phyloP scores from a whole-genome alignment of 1,140 invertebrate genomes.

The Drosophila grimshawi region DNA sequence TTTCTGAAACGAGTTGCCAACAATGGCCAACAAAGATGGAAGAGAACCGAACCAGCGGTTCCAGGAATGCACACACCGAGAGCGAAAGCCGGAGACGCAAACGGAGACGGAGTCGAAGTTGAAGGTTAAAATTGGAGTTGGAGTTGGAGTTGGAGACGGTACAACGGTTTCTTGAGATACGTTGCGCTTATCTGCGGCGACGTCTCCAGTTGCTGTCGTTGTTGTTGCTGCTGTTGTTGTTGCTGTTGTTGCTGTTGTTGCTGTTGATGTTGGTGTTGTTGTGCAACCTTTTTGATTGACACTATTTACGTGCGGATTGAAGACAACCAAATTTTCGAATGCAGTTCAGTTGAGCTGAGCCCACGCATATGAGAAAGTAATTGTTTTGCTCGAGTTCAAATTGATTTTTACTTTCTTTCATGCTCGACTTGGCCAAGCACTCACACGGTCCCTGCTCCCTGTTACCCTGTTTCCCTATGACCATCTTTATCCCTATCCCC shows the following conservation, averaged over 20 bases:
- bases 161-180: conserved; percentile 57
- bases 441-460: conserved; percentile 45
- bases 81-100: conserved; percentile 17
- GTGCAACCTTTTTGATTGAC: conserved; percentile 77
- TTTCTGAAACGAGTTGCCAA: conserved; percentile 25
- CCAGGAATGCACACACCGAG: conserved; percentile 14
- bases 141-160: conserved; percentile 15
- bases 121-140: neutral
- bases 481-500: conserved; percentile 9
- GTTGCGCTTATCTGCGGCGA: conserved; percentile 37
- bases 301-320: conserved; percentile 61
- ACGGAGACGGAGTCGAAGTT: neutral
- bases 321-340: conserved; percentile 52
- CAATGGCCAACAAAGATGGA: conserved; percentile 22
- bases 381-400: conserved; percentile 78
- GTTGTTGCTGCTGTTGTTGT: conserved; percentile 31
- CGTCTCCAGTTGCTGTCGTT: conserved; percentile 18
- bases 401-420: conserved; percentile 80
- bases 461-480: conserved; percentile 12
- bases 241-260: conserved; percentile 25
- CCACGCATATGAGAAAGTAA: conserved; percentile 76
- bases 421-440: conserved; percentile 42
- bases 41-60: conserved; percentile 19
- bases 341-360: conserved; percentile 15
- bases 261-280: conserved; percentile 45